Evolutionary conservation across 2,888 invertebrate species (phyloP).

Genomic region (Trachelus troglodyta): DNA sequence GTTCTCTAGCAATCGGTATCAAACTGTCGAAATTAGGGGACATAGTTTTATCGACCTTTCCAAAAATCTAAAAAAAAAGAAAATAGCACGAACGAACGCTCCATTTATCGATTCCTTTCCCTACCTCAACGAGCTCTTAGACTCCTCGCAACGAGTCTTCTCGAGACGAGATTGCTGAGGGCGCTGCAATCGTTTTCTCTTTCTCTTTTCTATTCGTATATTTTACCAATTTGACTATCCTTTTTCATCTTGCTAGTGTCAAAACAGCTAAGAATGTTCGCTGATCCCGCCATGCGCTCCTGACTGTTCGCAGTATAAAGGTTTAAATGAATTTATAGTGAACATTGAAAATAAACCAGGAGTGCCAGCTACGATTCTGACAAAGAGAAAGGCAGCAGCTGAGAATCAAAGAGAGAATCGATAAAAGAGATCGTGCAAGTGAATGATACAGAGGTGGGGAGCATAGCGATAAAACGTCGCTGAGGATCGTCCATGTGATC

Average conservation of each 20-base stretch:
- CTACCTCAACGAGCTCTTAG: neutral
- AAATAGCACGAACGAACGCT: neutral
- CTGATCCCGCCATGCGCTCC: neutral
- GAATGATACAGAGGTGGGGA: conserved; percentile 15
- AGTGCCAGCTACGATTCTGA: neutral
- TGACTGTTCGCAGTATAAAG: neutral
- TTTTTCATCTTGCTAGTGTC: neutral
- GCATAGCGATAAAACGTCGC: conserved; percentile 14
- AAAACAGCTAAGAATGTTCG: neutral
- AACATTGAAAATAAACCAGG: neutral
- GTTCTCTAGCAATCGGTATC: neutral
- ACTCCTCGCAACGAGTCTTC: neutral
- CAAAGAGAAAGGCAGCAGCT: conserved; percentile 2
- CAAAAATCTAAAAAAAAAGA: neutral
- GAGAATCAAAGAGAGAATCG: conserved; percentile 3
- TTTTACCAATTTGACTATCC: neutral
- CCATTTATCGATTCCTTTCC: neutral
- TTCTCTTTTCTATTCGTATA: conserved; percentile 1
- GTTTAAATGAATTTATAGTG: neutral
- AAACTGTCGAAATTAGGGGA: neutral
- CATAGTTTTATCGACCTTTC: neutral
- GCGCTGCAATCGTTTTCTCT: conserved; percentile 13
- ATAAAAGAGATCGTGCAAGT: conserved; percentile 10
- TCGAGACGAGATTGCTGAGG: conserved; percentile 20
- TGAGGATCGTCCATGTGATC: conserved; percentile 11